phyloP scores from a whole-genome alignment of 2,888 invertebrate genomes.

The Meteorus cinctellus region DNA sequence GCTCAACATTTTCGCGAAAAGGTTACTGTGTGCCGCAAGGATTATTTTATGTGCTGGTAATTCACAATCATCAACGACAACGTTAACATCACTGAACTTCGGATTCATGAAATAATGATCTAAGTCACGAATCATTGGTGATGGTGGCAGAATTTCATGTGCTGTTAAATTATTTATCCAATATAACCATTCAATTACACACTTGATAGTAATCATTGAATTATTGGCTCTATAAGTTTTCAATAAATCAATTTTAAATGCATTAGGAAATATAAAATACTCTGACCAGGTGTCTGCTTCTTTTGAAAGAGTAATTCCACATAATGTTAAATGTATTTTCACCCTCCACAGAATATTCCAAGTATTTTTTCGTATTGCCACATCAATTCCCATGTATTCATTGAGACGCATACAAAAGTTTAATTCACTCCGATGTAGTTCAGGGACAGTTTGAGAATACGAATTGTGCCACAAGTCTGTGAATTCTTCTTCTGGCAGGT shows the following conservation, averaged over 20 bases:
- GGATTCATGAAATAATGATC: neutral
- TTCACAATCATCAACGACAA: neutral
- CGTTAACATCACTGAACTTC: neutral
- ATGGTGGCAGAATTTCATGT: neutral
- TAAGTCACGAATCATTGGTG: neutral
- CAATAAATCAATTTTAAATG: neutral
- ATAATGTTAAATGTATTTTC: neutral
- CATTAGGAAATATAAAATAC: neutral
- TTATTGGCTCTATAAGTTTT: neutral
- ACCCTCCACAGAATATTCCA: neutral
- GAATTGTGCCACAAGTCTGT: neutral
- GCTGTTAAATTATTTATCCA: neutral
- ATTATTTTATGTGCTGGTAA: constrained; percentile 1
- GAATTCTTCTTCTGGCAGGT: neutral
- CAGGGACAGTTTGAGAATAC: neutral
- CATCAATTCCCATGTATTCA: neutral
- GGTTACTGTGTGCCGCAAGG: neutral
- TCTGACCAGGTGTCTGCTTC: neutral
- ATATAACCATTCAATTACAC: neutral
- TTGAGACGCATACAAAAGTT: neutral
- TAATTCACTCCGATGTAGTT: neutral
- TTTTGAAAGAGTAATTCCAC: neutral
- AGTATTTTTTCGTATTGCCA: neutral
- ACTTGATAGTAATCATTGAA: neutral
- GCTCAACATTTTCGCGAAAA: neutral